Evolutionary conservation across 2,888 invertebrate species (phyloP).

Genomic region (Oscheius myriophilus): DNA sequence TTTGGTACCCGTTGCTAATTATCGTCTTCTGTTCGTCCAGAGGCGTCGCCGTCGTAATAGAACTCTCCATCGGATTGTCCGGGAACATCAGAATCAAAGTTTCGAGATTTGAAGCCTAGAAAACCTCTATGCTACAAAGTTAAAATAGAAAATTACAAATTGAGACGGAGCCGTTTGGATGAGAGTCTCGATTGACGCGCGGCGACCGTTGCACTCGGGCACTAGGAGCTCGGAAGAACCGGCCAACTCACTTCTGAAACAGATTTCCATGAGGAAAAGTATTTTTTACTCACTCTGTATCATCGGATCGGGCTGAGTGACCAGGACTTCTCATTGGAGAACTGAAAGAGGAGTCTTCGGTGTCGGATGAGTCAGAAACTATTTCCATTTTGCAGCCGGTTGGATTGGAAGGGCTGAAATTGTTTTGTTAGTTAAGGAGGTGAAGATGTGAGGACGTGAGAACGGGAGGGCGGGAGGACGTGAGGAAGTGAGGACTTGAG

Average conservation of each 20-base stretch:
- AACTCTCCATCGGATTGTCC: constrained; percentile 26
- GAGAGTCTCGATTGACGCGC: constrained; percentile 50
- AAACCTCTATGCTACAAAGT: neutral
- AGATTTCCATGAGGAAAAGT: neutral
- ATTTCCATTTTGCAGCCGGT: constrained; percentile 32
- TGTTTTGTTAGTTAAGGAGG: too few relatives aligned
- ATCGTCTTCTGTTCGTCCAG: constrained; percentile 6
- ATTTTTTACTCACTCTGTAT: neutral
- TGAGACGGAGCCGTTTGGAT: constrained; percentile 34
- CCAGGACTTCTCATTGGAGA: constrained; percentile 42
- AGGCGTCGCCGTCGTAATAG: constrained; percentile 15
- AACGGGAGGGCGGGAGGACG: neutral
- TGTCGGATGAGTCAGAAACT: constrained; percentile 51
- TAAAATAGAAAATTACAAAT: neutral
- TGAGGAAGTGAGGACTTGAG: too few relatives aligned
- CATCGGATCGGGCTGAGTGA: constrained; percentile 18
- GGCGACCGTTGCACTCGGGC: constrained; percentile 28
- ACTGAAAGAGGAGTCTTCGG: constrained; percentile 53
- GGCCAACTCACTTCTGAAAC: constrained; percentile 10
- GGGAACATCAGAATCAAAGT: constrained; percentile 29
- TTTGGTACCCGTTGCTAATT: constrained; percentile 7
- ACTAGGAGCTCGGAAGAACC: constrained; percentile 31
- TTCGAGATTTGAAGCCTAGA: constrained; percentile 27
- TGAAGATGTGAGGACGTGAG: constrained; percentile 4
- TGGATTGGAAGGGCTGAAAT: constrained; percentile 22